Conservation (phyloP, 2,797 vertebrate genomes). For the Falco novaeseelandiae region DNA sequence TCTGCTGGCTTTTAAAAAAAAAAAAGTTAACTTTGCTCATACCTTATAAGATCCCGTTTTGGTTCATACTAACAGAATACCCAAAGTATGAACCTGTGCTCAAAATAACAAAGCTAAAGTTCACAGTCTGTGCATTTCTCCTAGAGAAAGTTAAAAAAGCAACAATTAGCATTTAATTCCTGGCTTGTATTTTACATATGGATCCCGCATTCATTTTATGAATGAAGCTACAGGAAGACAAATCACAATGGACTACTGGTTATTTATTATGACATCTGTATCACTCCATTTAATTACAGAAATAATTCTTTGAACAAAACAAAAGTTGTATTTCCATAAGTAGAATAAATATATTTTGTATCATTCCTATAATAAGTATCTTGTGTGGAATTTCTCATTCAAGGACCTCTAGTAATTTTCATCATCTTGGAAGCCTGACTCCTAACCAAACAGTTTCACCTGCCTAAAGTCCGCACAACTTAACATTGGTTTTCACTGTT, state of each 20-base stretch:
- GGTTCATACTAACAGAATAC: neutral
- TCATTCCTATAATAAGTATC: neutral
- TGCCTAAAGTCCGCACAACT: neutral
- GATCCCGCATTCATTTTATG: neutral
- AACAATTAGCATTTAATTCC: neutral
- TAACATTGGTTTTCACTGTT: neutral
- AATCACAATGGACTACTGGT: neutral
- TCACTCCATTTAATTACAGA: neutral
- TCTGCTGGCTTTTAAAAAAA: neutral
- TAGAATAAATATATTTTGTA: neutral
- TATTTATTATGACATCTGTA: neutral
- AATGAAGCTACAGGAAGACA: neutral
- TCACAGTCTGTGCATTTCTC: neutral
- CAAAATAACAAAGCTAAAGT: conserved; percentile 23
- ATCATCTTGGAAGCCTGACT: neutral
- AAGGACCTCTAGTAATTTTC: neutral
- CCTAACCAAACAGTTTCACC: neutral
- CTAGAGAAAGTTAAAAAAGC: neutral
- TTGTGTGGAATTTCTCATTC: neutral
- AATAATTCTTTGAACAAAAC: neutral
- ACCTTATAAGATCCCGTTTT: neutral
- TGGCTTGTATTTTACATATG: neutral
- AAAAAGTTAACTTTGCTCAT: neutral
- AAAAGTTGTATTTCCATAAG: neutral
- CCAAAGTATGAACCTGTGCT: neutral